phyloP scores from a whole-genome alignment of 1,140 invertebrate species.

The Cyphomyrmex costatus region DNA sequence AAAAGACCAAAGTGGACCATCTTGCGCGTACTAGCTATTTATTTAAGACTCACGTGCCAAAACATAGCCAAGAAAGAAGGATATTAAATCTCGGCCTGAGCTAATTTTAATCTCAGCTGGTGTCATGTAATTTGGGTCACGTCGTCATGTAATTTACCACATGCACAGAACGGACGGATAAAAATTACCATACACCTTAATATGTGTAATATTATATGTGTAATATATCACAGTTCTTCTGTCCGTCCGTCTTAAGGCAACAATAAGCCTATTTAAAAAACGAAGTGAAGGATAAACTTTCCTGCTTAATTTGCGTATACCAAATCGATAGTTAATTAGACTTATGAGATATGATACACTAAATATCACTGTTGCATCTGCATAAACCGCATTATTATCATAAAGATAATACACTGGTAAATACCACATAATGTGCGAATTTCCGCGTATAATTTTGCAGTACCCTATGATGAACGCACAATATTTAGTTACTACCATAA shows the following conservation, averaged over 20 bases:
- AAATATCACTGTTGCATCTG: not conserved
- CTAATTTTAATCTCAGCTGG: slow-evolving; percentile 38
- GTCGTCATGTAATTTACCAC: slow-evolving; percentile 37
- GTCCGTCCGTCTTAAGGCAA: not conserved
- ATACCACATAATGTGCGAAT: not conserved
- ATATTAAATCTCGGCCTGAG: not conserved
- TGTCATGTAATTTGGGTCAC: slow-evolving; percentile 54
- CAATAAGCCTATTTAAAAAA: not conserved
- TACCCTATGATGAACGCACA: not conserved
- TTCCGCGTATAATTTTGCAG: not conserved
- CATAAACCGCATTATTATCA: not conserved
- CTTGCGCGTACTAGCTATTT: not conserved
- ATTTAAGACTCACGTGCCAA: slow-evolving; percentile 13
- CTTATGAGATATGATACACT: not conserved
- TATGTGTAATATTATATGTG: not conserved
- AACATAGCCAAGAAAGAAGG: not conserved
- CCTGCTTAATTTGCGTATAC: no score
- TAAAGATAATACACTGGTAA: not conserved
- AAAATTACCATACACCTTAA: slow-evolving; percentile 23
- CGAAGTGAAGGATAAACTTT: not conserved
- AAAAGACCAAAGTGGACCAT: not conserved
- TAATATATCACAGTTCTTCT: not conserved
- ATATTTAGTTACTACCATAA: not conserved
- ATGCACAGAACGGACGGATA: slow-evolving; percentile 29
- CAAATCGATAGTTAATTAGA: not conserved